Conservation (phyloP, 1,140 invertebrate genomes). For the Ips typographus region DNA sequence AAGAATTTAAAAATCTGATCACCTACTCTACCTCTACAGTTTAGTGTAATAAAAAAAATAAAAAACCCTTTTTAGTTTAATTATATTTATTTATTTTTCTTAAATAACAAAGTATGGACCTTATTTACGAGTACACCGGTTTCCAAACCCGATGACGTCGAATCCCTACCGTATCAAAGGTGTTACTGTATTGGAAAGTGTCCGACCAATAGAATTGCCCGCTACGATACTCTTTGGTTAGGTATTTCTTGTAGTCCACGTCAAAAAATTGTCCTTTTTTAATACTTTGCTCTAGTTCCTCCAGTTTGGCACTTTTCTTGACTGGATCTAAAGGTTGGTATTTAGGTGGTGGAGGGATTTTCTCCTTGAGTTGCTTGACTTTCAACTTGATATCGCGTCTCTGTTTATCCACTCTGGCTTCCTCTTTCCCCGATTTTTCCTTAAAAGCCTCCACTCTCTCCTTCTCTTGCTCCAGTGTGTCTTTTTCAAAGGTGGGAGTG, state of each 20-base stretch:
- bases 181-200: constrained; percentile 43
- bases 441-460: constrained; percentile 46
- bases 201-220: constrained; percentile 47
- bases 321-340: constrained; percentile 49
- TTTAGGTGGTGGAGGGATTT: constrained; percentile 35
- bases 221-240: constrained; percentile 38
- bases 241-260: constrained; percentile 47
- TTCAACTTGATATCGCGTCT: constrained; percentile 44
- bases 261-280: constrained; percentile 50
- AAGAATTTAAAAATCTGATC: too few relatives aligned
- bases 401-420: constrained; percentile 43
- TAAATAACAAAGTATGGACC: too few relatives aligned
- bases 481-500: constrained; percentile 45
- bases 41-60: too few relatives aligned
- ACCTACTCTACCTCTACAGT: too few relatives aligned
- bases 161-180: constrained; percentile 50
- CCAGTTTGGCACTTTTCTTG: constrained; percentile 47
- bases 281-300: constrained; percentile 47
- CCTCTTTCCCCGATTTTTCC: constrained; percentile 47
- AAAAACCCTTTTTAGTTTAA: too few relatives aligned
- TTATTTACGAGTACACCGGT: constrained; percentile 43
- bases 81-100: too few relatives aligned
- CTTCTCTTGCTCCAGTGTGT: constrained; percentile 46
- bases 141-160: constrained; percentile 49
- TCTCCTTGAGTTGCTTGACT: constrained; percentile 41